phyloP scores from a whole-genome alignment of 1,140 invertebrate genomes.

The Zaprionus nigranus region DNA sequence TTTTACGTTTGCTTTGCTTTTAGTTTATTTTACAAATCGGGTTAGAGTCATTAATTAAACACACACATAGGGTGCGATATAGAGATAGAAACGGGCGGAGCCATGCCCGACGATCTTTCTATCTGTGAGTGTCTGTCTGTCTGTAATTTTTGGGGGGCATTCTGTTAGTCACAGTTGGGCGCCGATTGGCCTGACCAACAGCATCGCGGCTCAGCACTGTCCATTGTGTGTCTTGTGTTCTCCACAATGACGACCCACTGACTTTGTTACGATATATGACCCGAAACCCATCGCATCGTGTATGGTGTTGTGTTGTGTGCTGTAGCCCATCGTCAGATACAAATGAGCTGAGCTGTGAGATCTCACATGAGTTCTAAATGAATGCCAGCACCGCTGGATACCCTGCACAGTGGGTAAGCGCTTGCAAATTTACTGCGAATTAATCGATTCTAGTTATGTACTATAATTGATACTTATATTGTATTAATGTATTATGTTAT shows the following conservation, averaged over 20 bases:
- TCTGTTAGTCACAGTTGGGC: constrained; percentile 51
- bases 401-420: not conserved
- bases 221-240: constrained; percentile 26
- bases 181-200: constrained; percentile 26
- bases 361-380: not conserved
- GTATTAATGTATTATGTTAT: too few species aligned
- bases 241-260: constrained; percentile 36
- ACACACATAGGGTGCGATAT: constrained; percentile 11
- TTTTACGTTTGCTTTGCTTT: constrained; percentile 36
- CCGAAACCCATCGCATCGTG: constrained; percentile 21
- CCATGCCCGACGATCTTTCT: constrained; percentile 21
- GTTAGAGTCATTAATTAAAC: constrained; percentile 63
- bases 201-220: constrained; percentile 15
- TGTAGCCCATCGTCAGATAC: constrained; percentile 6
- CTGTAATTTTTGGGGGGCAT: constrained; percentile 17
- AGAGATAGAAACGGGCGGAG: not conserved
- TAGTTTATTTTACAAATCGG: constrained; percentile 59
- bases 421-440: too few species aligned
- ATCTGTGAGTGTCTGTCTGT: not conserved
- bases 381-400: not conserved
- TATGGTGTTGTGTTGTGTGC: not conserved
- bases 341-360: constrained; percentile 3
- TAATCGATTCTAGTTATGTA: too few species aligned
- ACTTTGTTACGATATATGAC: constrained; percentile 45
- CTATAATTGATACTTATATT: too few species aligned